phyloP scores from a whole-genome alignment of 2,113 vertebrate species.

The Hemicordylus capensis region DNA sequence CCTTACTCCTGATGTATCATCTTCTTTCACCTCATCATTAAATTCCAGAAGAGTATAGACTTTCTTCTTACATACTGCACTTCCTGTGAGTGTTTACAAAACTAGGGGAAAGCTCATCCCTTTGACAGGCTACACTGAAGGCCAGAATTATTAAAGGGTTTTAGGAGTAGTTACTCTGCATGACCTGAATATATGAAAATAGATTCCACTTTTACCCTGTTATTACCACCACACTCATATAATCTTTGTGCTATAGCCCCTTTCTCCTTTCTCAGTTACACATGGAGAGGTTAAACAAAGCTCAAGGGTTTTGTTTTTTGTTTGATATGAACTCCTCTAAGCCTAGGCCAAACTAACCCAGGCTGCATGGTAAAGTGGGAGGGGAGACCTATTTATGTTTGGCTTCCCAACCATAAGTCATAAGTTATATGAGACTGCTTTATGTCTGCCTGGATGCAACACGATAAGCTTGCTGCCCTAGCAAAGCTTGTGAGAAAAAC shows the following conservation, averaged over 20 bases:
- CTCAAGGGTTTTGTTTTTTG: background rate
- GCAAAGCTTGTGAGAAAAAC: background rate
- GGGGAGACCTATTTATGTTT: background rate
- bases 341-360: background rate
- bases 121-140: background rate
- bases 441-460: background rate
- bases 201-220: slow-evolving; percentile 28
- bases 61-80: background rate
- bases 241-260: background rate
- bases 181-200: slow-evolving; percentile 14
- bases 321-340: background rate
- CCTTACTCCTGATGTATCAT: slow-evolving; percentile 17
- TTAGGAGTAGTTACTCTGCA: slow-evolving; percentile 9
- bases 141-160: slow-evolving; percentile 7
- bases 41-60: background rate
- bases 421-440: too few relatives aligned
- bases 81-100: background rate
- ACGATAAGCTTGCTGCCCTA: background rate
- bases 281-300: background rate
- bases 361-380: background rate
- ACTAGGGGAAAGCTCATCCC: background rate
- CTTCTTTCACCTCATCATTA: background rate
- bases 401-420: too few relatives aligned
- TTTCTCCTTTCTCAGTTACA: background rate
- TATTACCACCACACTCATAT: background rate